Conservation (phyloP, 2,113 vertebrate species). For the Corythoichthys intestinalis region DNA sequence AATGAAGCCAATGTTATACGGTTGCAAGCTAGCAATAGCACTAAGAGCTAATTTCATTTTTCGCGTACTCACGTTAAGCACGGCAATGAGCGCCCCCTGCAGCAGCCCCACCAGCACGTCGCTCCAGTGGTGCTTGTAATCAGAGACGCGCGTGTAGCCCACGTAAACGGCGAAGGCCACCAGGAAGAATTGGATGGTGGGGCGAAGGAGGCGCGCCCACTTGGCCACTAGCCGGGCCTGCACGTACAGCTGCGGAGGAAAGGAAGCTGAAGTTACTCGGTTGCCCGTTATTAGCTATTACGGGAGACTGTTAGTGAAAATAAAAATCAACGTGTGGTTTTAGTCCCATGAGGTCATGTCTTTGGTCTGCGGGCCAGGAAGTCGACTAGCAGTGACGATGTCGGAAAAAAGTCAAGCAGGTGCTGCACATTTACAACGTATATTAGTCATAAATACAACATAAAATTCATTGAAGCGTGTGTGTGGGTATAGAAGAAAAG, state of each 20-base stretch:
- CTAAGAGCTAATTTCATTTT: neutral
- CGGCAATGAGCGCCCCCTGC: constrained; percentile 86
- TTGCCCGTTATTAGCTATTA: neutral
- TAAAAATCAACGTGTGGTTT: neutral
- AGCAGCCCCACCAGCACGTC: constrained; percentile 89
- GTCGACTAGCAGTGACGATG: neutral
- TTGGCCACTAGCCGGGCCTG: constrained; percentile 84
- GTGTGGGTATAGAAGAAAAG: no score
- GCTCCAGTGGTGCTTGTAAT: constrained; percentile 97
- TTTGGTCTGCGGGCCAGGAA: neutral
- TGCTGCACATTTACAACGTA: neutral
- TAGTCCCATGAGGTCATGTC: neutral
- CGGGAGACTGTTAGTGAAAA: neutral
- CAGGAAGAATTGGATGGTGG: constrained; percentile 92
- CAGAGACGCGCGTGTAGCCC: constrained; percentile 89
- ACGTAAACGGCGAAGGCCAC: constrained; percentile 90
- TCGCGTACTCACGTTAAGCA: constrained; percentile 78
- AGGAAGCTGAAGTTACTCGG: neutral
- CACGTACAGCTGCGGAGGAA: constrained; percentile 81
- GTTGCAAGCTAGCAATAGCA: neutral
- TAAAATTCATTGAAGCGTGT: no score
- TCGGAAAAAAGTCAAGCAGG: constrained; percentile 5
- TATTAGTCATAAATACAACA: no score
- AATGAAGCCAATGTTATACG: no score
- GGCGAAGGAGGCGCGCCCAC: constrained; percentile 86